Evolutionary conservation across 2,888 invertebrate species (phyloP), one percentile per base, ranked within the genome.

Genomic region (Ceratothoa steindachneri): DNA sequence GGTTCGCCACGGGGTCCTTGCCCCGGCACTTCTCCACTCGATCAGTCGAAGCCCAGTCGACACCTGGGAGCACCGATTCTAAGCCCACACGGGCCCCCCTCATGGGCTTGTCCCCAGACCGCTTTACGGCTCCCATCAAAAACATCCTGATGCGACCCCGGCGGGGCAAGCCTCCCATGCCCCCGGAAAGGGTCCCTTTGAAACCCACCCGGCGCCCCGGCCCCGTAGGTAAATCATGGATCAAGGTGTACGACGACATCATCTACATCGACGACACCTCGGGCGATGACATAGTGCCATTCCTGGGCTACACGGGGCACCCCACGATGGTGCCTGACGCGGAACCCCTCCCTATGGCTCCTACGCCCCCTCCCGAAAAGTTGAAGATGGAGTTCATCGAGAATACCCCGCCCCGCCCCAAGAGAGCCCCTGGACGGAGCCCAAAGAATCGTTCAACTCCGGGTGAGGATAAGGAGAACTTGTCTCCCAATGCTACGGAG

Each of bases 81-180:
- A 27, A 24, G n/a, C 53, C 69, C 28, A 55, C 12, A 2, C 15
- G n/a, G 9, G 52, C 30, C 64, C 30, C 74, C 9, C 64, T 73
- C 29, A 24, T 69, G 22, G 74, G 75, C 15, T 31, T 75, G 15
- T 75, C 74, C n/a, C 12, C 72, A 12, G 74, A 73, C 29, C 73
- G 75, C 27, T 66, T 79, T 30, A 71, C 77, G 55, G 85, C 92
- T 87, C 90, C 88, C 81, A 95, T 95, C 81, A 95, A 95, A 1
- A 92, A 93, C 85, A 95, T 96, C 84, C 85, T 95, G 71, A 96
- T 96, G 0, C 94, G 96, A 64, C 93, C 97, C 89, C 86, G 94
- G 53, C 93, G 93, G 0, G 92, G 93, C 0, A 85, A 94, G 0
- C 93, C 93, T 55, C 95, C 95, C 84, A n/a, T n/a, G n/a, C 91